phyloP scores from a whole-genome alignment of 2,888 invertebrate genomes.

The Parnassius apollo region DNA sequence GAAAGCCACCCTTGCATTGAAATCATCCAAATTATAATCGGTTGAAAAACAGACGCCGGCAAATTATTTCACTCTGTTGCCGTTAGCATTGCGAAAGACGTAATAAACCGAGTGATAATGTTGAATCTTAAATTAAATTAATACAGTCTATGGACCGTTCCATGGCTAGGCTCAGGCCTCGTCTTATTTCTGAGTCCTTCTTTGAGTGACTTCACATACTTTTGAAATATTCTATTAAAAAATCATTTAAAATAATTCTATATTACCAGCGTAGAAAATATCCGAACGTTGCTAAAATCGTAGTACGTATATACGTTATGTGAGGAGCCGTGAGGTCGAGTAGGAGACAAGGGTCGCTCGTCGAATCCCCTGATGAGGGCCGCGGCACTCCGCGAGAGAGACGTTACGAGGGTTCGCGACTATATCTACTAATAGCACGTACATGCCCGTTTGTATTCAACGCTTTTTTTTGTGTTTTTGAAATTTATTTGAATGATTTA shows the following conservation, averaged over 20 bases:
- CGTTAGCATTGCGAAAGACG: no score
- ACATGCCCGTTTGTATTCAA: not conserved
- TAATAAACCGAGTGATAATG: no score
- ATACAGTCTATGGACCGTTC: no score
- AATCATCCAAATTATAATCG: no score
- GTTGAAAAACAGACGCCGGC: no score
- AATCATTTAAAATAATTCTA: not conserved
- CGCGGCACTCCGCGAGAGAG: conserved; percentile 24
- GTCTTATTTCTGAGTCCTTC: no score
- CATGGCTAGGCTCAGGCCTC: no score
- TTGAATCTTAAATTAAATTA: no score
- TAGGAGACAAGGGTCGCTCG: conserved; percentile 36
- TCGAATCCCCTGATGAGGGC: conserved; percentile 39
- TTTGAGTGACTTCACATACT: no score
- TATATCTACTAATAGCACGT: conserved; percentile 1
- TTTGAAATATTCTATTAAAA: not conserved
- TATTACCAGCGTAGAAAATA: not conserved
- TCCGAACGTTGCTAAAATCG: not conserved
- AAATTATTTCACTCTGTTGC: no score
- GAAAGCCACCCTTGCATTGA: no score
- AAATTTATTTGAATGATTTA: not conserved
- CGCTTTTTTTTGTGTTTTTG: not conserved
- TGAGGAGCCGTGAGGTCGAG: conserved; percentile 38
- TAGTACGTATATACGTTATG: conserved; percentile 20
- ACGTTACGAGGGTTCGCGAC: conserved; percentile 5